Evolutionary conservation across 1,140 invertebrate genomes (phyloP).

Genomic region (Caenorhabditis remanei): DNA sequence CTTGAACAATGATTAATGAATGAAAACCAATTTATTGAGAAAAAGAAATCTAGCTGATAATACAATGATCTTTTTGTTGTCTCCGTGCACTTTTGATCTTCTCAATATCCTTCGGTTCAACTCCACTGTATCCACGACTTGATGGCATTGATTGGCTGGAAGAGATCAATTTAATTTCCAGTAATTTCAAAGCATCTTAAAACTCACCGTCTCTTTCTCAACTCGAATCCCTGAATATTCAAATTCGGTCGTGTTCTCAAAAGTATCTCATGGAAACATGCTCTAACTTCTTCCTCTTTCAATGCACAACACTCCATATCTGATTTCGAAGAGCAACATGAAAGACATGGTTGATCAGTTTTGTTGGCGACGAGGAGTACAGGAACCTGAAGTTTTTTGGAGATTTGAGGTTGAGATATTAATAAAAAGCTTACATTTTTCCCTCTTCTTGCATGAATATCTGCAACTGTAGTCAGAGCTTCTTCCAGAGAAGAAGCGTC

Average conservation of each 20-base stretch:
- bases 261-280: constrained; percentile 46
- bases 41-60: constrained; percentile 18
- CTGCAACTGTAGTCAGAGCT: constrained; percentile 71
- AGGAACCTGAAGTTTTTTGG: constrained; percentile 65
- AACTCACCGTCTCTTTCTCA: constrained; percentile 22
- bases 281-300: constrained; percentile 55
- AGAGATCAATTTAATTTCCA: background rate
- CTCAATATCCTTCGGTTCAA: constrained; percentile 38
- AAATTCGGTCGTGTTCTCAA: constrained; percentile 69
- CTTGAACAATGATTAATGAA: no score
- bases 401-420: background rate
- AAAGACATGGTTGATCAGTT: constrained; percentile 60
- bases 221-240: constrained; percentile 14
- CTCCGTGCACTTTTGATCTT: constrained; percentile 23
- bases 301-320: constrained; percentile 46
- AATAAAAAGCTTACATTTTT: constrained; percentile 67
- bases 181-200: background rate
- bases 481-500: constrained; percentile 70
- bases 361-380: constrained; percentile 73
- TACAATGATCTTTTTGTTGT: constrained; percentile 45
- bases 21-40: background rate
- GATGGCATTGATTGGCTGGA: constrained; percentile 58
- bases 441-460: constrained; percentile 70
- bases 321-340: background rate
- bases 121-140: constrained; percentile 40